Percentiles rank a stretch among this genome's conserved stretches.
phyloP scores from a whole-genome alignment of 2,113 vertebrate species.

The Trogon melanurus region DNA sequence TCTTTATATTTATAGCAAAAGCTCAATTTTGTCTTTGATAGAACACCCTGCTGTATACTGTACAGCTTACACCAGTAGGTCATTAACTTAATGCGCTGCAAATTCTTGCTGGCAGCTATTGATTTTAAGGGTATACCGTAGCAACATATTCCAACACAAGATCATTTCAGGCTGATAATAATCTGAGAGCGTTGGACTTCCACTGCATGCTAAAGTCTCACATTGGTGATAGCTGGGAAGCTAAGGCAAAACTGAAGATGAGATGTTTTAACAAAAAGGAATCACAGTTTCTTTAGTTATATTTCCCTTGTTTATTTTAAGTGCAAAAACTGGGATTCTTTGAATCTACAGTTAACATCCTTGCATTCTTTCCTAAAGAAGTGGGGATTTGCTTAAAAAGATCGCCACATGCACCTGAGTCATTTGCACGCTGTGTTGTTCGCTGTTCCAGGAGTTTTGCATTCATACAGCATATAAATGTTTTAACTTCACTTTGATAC shows the following conservation, averaged over 20 bases:
- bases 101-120: conserved; percentile 38
- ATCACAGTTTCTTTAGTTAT: background rate
- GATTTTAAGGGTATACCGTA: background rate
- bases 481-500: background rate
- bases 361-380: background rate
- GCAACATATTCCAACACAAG: background rate
- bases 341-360: background rate
- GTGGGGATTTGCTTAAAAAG: background rate
- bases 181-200: background rate
- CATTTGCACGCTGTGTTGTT: background rate
- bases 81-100: background rate
- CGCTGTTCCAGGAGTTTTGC: background rate
- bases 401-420: fast-evolving
- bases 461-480: background rate
- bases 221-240: background rate
- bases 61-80: background rate
- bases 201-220: background rate
- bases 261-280: background rate
- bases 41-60: background rate
- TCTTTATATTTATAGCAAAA: background rate
- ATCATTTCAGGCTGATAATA: background rate
- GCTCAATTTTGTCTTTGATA: background rate
- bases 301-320: background rate
- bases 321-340: background rate
- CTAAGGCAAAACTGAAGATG: background rate